Evolutionary conservation across 2,113 vertebrate species (phyloP), one percentile per base, ranked within the genome.

Genomic region (Silurus meridionalis): DNA sequence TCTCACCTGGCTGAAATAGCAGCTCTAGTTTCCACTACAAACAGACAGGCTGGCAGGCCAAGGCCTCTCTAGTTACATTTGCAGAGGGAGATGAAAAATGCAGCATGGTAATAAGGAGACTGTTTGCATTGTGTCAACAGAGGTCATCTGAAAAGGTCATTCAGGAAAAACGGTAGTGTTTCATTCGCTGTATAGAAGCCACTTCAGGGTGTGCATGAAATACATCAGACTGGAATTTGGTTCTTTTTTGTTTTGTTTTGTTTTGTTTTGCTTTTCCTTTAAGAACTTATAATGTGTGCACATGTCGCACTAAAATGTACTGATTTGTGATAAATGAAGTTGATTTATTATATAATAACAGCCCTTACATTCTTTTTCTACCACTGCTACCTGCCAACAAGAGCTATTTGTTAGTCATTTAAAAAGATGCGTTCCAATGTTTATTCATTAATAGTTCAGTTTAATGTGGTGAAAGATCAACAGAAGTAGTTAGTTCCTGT

Each of bases 1-100:
- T 92, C 89, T 90, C 89, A 91, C 89, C 91, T 91, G 91, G 91
- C 89, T 90, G 86, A 87, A 87, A 88, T 84, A 86, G 87, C 88
- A 89, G 91, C 92, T 93, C 89, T 82, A 89, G 93, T 95, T 94
- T 95, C 93, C 91, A 94, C 87, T 91, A 92, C 93, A 94, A 94
- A 93, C 92, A 91, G 85, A 69, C 85, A 37, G 82, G 64, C 67
- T 67, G 78, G 82, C 86, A 46, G 87, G 80, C 82, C 25, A 25
- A 66, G 77, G 48, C 83, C 83, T 94, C 93, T 94, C 93, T 75
- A 75, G 92, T 94, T 95, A 91, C 94, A 92, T 93, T 93, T 94
- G 89, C 91, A 89, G 84, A 92, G 89, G 90, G 87, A 85, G 69
- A 61, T 82, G 89, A 79, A 58, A 87, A 87, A 69, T 86, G 6